Percentiles rank a stretch among this genome's conserved stretches.
phyloP scores from a whole-genome alignment of 1,140 invertebrate species.

The Akabosia matsudoensis region DNA sequence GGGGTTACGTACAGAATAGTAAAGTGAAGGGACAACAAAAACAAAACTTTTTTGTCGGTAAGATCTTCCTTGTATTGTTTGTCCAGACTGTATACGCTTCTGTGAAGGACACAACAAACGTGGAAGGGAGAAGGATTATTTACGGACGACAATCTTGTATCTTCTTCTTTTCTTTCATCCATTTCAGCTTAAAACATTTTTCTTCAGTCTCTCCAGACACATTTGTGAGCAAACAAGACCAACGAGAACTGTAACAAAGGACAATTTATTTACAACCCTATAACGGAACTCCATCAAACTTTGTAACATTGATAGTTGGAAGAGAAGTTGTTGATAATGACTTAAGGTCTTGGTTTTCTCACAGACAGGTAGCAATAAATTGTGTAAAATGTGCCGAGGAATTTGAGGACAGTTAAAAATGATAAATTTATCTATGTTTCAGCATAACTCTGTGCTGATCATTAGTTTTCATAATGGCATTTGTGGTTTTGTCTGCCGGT shows the following conservation, averaged over 20 bases:
- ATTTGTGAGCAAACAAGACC: neutral
- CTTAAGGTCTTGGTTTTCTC: neutral
- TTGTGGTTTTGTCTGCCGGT: slow-evolving; percentile 8
- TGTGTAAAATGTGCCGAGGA: neutral
- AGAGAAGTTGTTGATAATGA: too few relatives aligned
- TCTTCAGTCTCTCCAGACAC: neutral
- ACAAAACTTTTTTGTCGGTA: slow-evolving; percentile 20
- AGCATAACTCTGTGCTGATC: neutral
- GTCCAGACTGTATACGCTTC: slow-evolving; percentile 7
- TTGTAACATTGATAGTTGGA: too few relatives aligned
- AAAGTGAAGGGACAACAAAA: slow-evolving; percentile 9
- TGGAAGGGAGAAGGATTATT: neutral
- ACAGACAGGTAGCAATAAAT: neutral
- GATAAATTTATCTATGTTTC: neutral
- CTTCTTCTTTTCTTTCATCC: neutral
- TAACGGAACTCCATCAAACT: slow-evolving; percentile 4
- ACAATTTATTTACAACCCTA: neutral
- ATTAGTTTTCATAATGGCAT: neutral
- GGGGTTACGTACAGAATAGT: neutral
- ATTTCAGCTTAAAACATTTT: neutral
- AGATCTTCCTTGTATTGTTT: neutral
- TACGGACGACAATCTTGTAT: neutral
- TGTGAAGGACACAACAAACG: neutral
- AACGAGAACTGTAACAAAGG: neutral
- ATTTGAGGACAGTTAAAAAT: neutral